These are phyloP conservation scores for Synergus laeviventris DNA, from an alignment of 2,888 invertebrate species.

Conservation along the genomic window DNA sequence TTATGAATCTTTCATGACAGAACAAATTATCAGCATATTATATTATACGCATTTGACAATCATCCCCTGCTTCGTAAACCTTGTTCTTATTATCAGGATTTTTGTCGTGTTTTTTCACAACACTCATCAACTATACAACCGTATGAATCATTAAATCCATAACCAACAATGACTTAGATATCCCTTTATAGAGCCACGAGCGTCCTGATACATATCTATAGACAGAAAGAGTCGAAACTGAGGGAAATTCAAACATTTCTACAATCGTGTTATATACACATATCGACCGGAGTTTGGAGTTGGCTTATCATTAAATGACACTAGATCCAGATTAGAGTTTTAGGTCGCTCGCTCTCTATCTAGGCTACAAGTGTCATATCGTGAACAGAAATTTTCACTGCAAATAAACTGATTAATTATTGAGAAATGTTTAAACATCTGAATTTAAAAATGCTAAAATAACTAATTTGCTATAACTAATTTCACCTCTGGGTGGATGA, in stretches of 20 bases:
- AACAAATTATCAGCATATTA: conserved; percentile 22
- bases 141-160: conserved; percentile 12
- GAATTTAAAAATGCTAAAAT: no score
- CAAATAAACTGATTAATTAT: not conserved
- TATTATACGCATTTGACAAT: conserved; percentile 27
- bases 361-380: not conserved
- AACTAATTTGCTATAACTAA: not conserved
- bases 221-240: not conserved
- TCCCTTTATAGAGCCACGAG: not conserved
- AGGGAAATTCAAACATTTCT: not conserved
- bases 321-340: conserved; percentile 5
- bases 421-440: not conserved
- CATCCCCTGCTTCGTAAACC: conserved; percentile 4
- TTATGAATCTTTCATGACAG: conserved; percentile 27
- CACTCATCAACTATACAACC: not conserved
- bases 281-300: conserved; percentile 18
- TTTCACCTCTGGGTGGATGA: not conserved
- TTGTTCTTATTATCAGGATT: not conserved
- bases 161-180: not conserved
- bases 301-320: not conserved
- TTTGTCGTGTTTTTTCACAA: not conserved
- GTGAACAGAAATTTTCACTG: not conserved
- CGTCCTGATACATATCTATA: not conserved
- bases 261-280: conserved; percentile 2
- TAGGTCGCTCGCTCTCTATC: conserved; percentile 2